A percentile compares a stretch with the other conserved stretches of the same genome.
Evolutionary conservation across 30 jellyfish, hydroid and myxozoan species (phyloP).

Genomic region (Hydractinia symbiolongicarpus): DNA sequence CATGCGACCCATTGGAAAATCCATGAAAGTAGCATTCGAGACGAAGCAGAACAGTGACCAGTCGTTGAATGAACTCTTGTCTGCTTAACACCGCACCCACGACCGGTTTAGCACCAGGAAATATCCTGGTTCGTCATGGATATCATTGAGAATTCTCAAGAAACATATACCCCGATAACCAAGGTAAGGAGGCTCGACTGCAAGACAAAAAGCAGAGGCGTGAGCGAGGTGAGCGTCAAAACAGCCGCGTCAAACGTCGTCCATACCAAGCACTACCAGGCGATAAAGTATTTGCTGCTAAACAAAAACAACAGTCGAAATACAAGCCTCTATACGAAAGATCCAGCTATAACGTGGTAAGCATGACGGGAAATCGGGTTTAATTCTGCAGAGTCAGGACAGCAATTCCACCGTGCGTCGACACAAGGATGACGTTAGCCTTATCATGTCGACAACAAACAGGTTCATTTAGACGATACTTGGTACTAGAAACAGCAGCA

Average conservation of each 20-base stretch:
- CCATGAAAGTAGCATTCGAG: slow-evolving; percentile 21
- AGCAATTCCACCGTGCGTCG: no score
- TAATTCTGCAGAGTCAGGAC: no score
- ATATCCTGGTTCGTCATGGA: not conserved
- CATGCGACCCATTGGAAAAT: slow-evolving; percentile 11
- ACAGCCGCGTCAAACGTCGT: not conserved
- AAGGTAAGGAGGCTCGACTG: not conserved
- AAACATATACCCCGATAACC: not conserved
- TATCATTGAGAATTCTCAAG: not conserved
- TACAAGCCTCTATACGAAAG: not conserved
- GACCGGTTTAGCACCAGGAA: not conserved
- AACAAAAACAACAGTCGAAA: not conserved
- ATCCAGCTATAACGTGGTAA: not conserved
- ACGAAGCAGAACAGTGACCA: not conserved
- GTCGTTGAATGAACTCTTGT: not conserved
- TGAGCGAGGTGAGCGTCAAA: not conserved
- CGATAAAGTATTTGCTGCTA: not conserved
- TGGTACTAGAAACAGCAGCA: no score
- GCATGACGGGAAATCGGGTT: not conserved
- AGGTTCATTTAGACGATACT: no score
- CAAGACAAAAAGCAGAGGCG: not conserved
- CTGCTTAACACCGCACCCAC: not conserved
- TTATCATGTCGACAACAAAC: no score
- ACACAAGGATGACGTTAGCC: no score
- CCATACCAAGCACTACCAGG: not conserved